These are phyloP conservation scores for Phengaris arion DNA, from an alignment of 2,888 invertebrate genomes.

Conservation along the genomic window DNA sequence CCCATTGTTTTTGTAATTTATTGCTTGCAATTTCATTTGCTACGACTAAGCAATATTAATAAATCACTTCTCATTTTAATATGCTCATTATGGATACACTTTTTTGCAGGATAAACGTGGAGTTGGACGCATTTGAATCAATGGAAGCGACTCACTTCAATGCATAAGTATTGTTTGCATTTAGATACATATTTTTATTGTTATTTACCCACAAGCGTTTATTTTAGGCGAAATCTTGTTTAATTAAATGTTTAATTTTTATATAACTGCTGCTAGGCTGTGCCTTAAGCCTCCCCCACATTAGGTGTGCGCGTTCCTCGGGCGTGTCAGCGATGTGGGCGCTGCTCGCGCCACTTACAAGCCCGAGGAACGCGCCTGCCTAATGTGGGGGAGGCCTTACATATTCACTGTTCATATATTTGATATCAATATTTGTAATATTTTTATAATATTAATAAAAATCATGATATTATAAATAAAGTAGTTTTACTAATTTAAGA, in stretches of 20 bases:
- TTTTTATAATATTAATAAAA: slow-evolving; percentile 16
- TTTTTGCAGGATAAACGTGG: slow-evolving; percentile 78
- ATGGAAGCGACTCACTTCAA: slow-evolving; percentile 83
- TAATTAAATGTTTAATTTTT: slow-evolving; percentile 28
- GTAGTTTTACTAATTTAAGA: background rate
- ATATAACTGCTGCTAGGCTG: slow-evolving; percentile 53
- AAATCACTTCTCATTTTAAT: background rate
- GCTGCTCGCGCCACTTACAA: too few relatives aligned
- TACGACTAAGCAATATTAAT: too few relatives aligned
- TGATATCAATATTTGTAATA: slow-evolving; percentile 25
- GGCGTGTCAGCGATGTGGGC: too few relatives aligned
- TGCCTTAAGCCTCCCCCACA: slow-evolving; percentile 42
- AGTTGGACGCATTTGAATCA: slow-evolving; percentile 79
- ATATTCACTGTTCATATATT: slow-evolving; percentile 33
- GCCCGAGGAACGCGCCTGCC: too few relatives aligned
- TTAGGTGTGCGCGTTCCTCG: too few relatives aligned
- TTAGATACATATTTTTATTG: slow-evolving; percentile 30
- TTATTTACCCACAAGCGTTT: background rate
- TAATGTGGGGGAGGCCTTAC: slow-evolving; percentile 29
- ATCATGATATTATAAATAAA: background rate
- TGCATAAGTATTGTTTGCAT: slow-evolving; percentile 43
- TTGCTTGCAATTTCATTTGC: too few relatives aligned
- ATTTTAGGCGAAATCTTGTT: slow-evolving; percentile 8
- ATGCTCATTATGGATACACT: slow-evolving; percentile 33
- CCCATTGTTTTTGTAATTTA: too few relatives aligned